Percentiles rank a stretch among this genome's conserved stretches.
phyloP scores from a whole-genome alignment of 2,113 vertebrate species.

The Lontra canadensis region DNA sequence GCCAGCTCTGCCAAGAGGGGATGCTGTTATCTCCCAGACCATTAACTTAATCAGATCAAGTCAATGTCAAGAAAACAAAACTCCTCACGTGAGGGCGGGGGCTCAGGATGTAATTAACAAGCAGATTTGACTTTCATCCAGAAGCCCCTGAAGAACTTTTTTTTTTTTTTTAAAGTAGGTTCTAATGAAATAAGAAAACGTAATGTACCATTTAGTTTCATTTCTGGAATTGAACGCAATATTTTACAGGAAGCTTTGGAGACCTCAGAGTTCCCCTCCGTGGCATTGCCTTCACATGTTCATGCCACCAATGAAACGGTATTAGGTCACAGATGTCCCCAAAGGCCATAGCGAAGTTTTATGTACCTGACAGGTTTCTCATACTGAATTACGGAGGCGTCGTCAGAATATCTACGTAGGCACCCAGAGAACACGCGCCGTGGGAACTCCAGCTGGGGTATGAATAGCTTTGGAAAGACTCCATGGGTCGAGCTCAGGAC shows the following conservation, averaged over 20 bases:
- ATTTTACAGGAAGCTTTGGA: conserved; percentile 33
- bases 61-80: neutral
- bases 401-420: neutral
- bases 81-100: neutral
- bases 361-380: neutral
- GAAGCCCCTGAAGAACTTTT: neutral
- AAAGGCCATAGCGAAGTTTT: neutral
- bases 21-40: neutral
- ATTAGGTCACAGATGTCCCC: neutral
- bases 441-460: neutral
- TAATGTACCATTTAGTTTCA: neutral
- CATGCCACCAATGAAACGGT: neutral
- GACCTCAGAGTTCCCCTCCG: neutral
- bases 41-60: conserved; percentile 4
- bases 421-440: rapidly evolving
- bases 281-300: neutral
- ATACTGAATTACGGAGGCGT: neutral
- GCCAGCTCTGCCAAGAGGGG: neutral
- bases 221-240: neutral
- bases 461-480: neutral
- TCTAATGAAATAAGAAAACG: neutral
- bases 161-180: neutral
- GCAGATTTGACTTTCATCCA: neutral
- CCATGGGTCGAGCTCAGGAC: rapidly evolving
- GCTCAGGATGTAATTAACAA: neutral